phyloP scores from a whole-genome alignment of 2,888 invertebrate genomes.

The Hesperia comma region DNA sequence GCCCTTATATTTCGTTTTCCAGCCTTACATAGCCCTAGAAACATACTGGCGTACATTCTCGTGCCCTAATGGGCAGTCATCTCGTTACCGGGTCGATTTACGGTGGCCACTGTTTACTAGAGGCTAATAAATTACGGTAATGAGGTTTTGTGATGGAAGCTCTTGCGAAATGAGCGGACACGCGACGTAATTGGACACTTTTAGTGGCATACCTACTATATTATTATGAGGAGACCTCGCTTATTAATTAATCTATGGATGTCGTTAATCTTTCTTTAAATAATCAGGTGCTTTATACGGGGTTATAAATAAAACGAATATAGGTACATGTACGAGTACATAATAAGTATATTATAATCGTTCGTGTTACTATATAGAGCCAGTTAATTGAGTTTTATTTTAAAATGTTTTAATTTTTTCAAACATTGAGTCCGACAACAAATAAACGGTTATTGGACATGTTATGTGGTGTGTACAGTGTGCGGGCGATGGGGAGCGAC shows the following conservation, averaged over 20 bases:
- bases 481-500: no score
- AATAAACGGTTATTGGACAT: no score
- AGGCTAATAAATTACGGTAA: constrained; percentile 28
- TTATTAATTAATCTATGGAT: background rate
- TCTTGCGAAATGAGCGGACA: constrained; percentile 16
- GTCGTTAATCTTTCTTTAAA: no score
- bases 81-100: constrained; percentile 20
- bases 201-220: background rate
- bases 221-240: background rate
- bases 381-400: no score
- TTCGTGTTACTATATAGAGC: no score
- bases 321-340: no score
- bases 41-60: background rate
- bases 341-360: no score
- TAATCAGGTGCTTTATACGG: no score
- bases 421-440: no score
- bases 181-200: constrained; percentile 2
- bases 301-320: no score
- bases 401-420: no score
- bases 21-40: background rate
- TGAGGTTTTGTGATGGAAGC: constrained; percentile 20
- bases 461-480: no score
- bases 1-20: background rate
- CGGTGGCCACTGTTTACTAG: constrained; percentile 25
- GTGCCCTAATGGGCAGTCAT: constrained; percentile 16